A percentile compares a stretch with the other conserved stretches of the same genome.
Evolutionary conservation across 2,113 vertebrate species (phyloP).

Genomic region (Taurulus bubalis): DNA sequence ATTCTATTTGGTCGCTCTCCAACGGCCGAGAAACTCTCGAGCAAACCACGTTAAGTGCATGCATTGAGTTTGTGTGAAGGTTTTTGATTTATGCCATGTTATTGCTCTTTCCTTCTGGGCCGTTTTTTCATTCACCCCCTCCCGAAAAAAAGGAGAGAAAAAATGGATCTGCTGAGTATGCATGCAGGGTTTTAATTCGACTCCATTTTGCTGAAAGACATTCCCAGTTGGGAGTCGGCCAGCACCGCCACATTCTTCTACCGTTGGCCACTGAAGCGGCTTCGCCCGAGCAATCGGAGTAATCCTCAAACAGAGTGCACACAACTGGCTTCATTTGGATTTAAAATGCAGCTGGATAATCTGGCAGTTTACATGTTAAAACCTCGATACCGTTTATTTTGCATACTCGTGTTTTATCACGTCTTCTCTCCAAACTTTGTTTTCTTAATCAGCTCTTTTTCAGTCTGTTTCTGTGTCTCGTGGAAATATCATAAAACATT

Average conservation of each 20-base stretch:
- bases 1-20: conserved; percentile 29
- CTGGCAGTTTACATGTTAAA: conserved; percentile 48
- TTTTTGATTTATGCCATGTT: conserved; percentile 47
- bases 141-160: background rate
- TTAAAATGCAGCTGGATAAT: conserved; percentile 61
- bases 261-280: conserved; percentile 53
- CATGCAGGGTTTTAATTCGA: conserved; percentile 48
- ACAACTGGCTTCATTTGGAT: conserved; percentile 55
- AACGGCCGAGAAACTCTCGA: conserved; percentile 10
- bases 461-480: background rate
- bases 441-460: conserved; percentile 27
- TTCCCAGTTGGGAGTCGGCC: conserved; percentile 38
- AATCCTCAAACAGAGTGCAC: conserved; percentile 51
- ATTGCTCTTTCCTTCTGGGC: conserved; percentile 12
- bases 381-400: conserved; percentile 4
- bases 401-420: conserved; percentile 12
- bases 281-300: conserved; percentile 39
- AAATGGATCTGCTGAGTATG: conserved; percentile 30
- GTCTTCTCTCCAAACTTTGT: conserved; percentile 28
- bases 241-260: conserved; percentile 40
- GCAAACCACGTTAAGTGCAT: conserved; percentile 49
- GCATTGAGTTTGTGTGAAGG: conserved; percentile 26
- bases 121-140: conserved; percentile 28
- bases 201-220: conserved; percentile 47
- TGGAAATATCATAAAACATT: conserved; percentile 53